Evolutionary conservation across 2,797 vertebrate genomes (phyloP).

Genomic region (Cygnus olor): DNA sequence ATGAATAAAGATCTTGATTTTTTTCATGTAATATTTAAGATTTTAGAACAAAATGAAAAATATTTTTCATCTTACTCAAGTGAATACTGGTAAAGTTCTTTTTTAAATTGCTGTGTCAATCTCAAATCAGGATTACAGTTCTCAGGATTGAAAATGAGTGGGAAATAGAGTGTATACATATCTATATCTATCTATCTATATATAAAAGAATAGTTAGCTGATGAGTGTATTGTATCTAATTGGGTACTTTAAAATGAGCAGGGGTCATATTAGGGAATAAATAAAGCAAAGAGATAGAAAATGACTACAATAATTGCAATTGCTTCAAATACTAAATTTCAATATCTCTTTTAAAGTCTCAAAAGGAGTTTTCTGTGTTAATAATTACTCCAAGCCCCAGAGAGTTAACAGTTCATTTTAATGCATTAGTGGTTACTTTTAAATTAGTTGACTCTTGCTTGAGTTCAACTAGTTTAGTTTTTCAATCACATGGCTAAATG

Average conservation of each 20-base stretch:
- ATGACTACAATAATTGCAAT: too few relatives aligned
- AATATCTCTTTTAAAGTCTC: slow-evolving; percentile 39
- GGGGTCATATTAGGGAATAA: not conserved
- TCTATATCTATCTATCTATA: not conserved
- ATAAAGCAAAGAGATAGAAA: not conserved
- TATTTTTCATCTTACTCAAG: not conserved
- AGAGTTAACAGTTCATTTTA: not conserved
- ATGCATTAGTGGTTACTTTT: not conserved
- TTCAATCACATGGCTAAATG: not conserved
- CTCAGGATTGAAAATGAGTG: not conserved
- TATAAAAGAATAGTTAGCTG: not conserved
- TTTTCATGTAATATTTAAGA: not conserved
- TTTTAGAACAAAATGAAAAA: not conserved
- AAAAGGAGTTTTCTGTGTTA: slow-evolving; percentile 59
- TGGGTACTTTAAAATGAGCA: not conserved
- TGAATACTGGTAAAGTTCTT: not conserved
- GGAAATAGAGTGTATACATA: not conserved
- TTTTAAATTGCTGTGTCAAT: not conserved
- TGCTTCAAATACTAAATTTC: slow-evolving; percentile 20
- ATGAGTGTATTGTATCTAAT: not conserved
- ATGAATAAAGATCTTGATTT: slow-evolving; percentile 12
- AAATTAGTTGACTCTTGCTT: not conserved
- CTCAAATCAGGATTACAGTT: not conserved
- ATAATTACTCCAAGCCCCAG: slow-evolving; percentile 15
- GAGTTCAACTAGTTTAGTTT: not conserved